phyloP scores from a whole-genome alignment of 2,797 vertebrate species.

The Anableps anableps region DNA sequence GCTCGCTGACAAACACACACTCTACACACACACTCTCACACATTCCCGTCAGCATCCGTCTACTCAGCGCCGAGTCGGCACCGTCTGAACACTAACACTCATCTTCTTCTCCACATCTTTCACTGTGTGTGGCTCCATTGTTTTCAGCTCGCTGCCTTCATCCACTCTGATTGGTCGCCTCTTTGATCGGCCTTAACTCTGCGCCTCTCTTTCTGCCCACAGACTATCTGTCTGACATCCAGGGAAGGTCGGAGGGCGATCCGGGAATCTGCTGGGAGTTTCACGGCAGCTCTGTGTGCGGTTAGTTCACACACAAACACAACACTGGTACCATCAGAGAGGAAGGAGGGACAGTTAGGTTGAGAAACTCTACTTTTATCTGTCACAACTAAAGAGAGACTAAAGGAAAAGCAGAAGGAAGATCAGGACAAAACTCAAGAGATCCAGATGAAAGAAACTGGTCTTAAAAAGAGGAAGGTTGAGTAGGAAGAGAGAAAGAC shows the following conservation, averaged over 20 bases:
- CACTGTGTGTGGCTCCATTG: slow-evolving; percentile 32
- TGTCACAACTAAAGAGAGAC: background rate
- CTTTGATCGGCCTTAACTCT: slow-evolving; percentile 41
- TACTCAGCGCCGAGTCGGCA: slow-evolving; percentile 61
- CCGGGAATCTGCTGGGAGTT: slow-evolving; percentile 87
- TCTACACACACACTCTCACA: slow-evolving; percentile 35
- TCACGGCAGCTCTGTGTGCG: slow-evolving; percentile 88
- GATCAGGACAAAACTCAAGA: background rate
- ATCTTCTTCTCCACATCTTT: slow-evolving; percentile 51
- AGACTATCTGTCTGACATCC: slow-evolving; percentile 92
- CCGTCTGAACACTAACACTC: slow-evolving; percentile 71
- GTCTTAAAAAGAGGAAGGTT: too few species aligned
- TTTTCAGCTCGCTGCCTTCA: slow-evolving; percentile 39
- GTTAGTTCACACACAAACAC: slow-evolving; percentile 73
- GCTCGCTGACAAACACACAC: slow-evolving; percentile 49
- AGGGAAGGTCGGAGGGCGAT: slow-evolving; percentile 85
- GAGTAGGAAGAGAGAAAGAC: background rate
- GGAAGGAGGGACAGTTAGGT: background rate
- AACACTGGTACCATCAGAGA: background rate
- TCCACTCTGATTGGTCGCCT: slow-evolving; percentile 52
- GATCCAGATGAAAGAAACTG: background rate
- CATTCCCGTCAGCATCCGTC: slow-evolving; percentile 54
- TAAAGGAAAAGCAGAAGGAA: slow-evolving; percentile 7
- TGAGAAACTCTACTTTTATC: background rate
- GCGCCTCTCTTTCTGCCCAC: slow-evolving; percentile 54